phyloP scores from a whole-genome alignment of 2,888 invertebrate species.

The Ophion costatus region DNA sequence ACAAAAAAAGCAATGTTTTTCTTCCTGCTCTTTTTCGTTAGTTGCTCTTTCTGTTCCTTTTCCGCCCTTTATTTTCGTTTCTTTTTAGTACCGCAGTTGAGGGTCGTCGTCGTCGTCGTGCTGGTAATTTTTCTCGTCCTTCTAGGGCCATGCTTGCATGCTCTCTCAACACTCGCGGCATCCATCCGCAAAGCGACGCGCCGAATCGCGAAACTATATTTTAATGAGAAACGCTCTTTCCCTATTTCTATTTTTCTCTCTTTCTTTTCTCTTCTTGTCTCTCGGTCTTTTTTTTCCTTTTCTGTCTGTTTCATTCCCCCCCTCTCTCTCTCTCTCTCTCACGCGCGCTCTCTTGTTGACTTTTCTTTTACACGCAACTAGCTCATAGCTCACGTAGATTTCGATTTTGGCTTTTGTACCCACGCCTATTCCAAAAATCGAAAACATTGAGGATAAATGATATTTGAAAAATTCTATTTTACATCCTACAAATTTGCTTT shows the following conservation, averaged over 20 bases:
- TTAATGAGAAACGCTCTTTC: constrained; percentile 71
- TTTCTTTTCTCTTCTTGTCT: constrained; percentile 32
- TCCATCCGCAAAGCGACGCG: constrained; percentile 65
- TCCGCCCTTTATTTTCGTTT: constrained; percentile 28
- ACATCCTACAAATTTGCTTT: too few species aligned
- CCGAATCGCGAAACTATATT: constrained; percentile 73
- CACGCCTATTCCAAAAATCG: too few species aligned
- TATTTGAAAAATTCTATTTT: too few species aligned
- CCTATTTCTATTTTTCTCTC: constrained; percentile 28
- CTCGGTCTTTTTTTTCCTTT: too few species aligned
- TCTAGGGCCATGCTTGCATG: constrained; percentile 27
- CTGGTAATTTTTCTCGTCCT: constrained; percentile 47
- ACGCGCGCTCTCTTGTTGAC: constrained; percentile 21
- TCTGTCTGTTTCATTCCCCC: neutral
- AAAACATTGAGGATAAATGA: too few species aligned
- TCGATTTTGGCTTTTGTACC: neutral
- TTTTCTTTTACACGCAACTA: constrained; percentile 55
- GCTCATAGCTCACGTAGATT: constrained; percentile 29
- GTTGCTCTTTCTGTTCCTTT: neutral
- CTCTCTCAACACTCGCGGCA: constrained; percentile 54
- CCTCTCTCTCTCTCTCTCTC: constrained; percentile 19
- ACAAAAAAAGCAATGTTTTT: constrained; percentile 2
- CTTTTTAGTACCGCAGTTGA: constrained; percentile 46
- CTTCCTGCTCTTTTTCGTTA: neutral
- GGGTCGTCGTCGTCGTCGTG: constrained; percentile 59